Evolutionary conservation across 2,888 invertebrate species (phyloP).

Genomic region (Orthosia gothica): DNA sequence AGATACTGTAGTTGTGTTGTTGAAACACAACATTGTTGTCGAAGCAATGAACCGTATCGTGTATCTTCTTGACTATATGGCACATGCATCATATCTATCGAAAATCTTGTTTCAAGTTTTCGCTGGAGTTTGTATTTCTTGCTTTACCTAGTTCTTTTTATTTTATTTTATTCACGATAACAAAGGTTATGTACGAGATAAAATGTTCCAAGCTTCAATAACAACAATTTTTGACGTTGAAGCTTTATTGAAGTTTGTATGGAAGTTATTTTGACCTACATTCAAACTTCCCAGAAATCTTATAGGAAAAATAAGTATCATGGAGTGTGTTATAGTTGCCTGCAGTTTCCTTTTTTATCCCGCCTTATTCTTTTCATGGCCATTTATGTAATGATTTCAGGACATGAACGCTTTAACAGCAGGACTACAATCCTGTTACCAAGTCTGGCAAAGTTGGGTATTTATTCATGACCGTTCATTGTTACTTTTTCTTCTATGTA

Average conservation of each 20-base stretch:
- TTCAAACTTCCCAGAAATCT: no score
- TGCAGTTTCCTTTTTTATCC: no score
- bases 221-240: constrained; percentile 22
- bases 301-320: no score
- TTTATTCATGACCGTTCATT: not conserved
- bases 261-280: not conserved
- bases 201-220: constrained; percentile 10
- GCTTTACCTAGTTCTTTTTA: constrained; percentile 14
- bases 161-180: constrained; percentile 32
- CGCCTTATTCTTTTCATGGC: not conserved
- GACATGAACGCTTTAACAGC: not conserved
- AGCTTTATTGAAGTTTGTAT: constrained; percentile 1
- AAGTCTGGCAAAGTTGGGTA: not conserved
- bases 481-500: not conserved
- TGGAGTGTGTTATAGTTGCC: no score
- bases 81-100: constrained; percentile 47
- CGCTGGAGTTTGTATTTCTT: constrained; percentile 27
- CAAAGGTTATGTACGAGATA: constrained; percentile 21
- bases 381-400: not conserved
- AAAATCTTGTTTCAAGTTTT: constrained; percentile 54
- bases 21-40: constrained; percentile 36
- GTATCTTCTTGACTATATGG: constrained; percentile 43
- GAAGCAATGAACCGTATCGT: constrained; percentile 50
- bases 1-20: constrained; percentile 7
- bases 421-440: not conserved